Conservation (phyloP, 2,797 vertebrate genomes). For the Nannoperca obscura region DNA sequence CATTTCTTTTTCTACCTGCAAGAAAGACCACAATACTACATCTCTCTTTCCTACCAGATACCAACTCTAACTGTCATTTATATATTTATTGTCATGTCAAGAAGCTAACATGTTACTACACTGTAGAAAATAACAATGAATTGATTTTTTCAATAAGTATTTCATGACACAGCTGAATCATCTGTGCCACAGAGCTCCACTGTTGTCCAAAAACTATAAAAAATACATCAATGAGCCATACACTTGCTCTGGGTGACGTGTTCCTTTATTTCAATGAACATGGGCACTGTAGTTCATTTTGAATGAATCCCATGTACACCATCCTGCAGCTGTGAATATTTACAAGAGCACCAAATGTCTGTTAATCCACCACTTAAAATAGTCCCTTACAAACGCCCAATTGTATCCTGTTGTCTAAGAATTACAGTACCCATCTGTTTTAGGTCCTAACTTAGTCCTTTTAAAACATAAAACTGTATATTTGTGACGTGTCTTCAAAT, state of each 20-base stretch:
- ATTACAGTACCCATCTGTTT: neutral
- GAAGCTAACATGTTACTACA: neutral
- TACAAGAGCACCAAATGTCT: conserved; percentile 12
- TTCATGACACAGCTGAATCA: neutral
- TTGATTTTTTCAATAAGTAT: neutral
- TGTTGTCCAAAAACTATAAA: neutral
- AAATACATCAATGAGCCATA: too few species aligned
- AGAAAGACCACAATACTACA: neutral
- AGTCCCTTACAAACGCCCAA: neutral
- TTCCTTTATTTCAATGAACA: too few species aligned
- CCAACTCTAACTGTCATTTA: too few species aligned
- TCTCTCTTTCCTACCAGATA: neutral
- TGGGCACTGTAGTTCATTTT: too few species aligned
- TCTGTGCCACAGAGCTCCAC: neutral
- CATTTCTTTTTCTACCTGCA: neutral
- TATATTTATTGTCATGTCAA: neutral
- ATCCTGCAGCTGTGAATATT: conserved; percentile 10
- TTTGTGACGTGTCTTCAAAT: conserved; percentile 3
- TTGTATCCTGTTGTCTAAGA: neutral
- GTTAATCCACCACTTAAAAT: conserved; percentile 6
- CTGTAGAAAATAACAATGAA: too few species aligned
- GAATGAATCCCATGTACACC: neutral
- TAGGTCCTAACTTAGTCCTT: neutral
- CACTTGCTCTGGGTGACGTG: too few species aligned
- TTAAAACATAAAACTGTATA: neutral